These are phyloP conservation scores for Amphiduros pacificus DNA, from an alignment of 2,888 invertebrate genomes.

Conservation along the genomic window DNA sequence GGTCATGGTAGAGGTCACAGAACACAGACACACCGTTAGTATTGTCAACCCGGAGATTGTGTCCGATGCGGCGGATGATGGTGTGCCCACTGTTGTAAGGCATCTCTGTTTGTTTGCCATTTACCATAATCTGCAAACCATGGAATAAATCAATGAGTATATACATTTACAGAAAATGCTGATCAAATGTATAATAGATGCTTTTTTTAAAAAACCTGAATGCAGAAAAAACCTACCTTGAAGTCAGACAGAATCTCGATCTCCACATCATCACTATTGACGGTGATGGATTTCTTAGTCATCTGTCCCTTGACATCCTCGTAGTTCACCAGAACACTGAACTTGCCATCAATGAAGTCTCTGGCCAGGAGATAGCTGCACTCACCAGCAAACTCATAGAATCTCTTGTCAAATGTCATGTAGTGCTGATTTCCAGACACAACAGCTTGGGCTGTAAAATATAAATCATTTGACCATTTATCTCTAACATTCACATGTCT, in stretches of 20 bases:
- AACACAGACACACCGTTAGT: conserved; percentile 62
- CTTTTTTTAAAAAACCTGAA: not conserved
- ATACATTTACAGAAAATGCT: too few species aligned
- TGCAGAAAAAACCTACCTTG: conserved; percentile 21
- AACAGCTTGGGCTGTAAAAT: conserved; percentile 74
- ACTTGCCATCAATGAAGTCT: conserved; percentile 82
- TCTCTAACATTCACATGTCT: not conserved
- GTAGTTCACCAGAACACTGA: conserved; percentile 78
- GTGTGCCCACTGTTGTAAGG: conserved; percentile 65
- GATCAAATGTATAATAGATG: too few species aligned
- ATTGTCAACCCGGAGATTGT: conserved; percentile 55
- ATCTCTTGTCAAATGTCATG: conserved; percentile 83
- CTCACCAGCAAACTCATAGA: conserved; percentile 72
- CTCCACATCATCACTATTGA: conserved; percentile 41
- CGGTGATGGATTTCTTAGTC: conserved; percentile 43
- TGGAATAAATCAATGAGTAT: too few species aligned
- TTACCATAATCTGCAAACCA: too few species aligned
- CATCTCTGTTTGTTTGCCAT: conserved; percentile 68
- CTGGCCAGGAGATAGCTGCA: conserved; percentile 82
- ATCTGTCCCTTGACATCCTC: conserved; percentile 41
- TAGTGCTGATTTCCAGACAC: conserved; percentile 80
- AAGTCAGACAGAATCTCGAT: conserved; percentile 42
- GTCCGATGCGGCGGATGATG: conserved; percentile 52
- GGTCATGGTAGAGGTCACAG: conserved; percentile 61
- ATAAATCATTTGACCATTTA: not conserved